Conservation (phyloP, 2,797 vertebrate species). For the Platyrinchus mystaceus region DNA sequence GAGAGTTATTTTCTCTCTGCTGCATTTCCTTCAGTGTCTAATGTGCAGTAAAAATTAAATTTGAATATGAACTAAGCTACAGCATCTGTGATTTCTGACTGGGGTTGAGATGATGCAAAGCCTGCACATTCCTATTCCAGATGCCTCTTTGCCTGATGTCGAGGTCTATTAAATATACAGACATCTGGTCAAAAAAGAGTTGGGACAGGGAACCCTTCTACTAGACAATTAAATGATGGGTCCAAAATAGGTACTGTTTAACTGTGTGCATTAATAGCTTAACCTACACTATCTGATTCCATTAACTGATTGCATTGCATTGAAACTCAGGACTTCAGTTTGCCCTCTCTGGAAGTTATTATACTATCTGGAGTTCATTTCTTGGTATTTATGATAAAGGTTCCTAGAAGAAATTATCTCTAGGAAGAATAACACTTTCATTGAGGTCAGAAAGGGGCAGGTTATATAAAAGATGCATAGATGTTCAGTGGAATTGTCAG, state of each 20-base stretch:
- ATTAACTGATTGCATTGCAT: not conserved
- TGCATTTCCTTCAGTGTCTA: not conserved
- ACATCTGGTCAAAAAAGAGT: not conserved
- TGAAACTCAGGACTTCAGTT: not conserved
- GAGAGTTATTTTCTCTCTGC: not conserved
- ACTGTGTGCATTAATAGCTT: not conserved
- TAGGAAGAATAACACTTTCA: not conserved
- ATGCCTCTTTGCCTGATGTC: not conserved
- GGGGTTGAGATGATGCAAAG: not conserved
- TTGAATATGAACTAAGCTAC: not conserved
- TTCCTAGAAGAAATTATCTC: not conserved
- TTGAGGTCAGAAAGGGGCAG: not conserved
- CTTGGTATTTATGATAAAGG: not conserved
- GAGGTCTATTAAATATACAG: not conserved
- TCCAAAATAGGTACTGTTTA: not conserved
- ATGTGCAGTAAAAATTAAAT: not conserved
- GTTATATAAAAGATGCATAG: not conserved
- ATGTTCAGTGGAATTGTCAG: not conserved
- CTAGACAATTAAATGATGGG: not conserved
- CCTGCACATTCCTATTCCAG: not conserved
- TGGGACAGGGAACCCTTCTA: not conserved
- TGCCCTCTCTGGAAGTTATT: not conserved
- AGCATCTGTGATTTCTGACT: not conserved
- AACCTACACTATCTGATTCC: not conserved
- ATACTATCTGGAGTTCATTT: not conserved